Evolutionary conservation across 1,140 invertebrate genomes (phyloP), one percentile per base, ranked within the genome.

Genomic region (Drosophila elegans): DNA sequence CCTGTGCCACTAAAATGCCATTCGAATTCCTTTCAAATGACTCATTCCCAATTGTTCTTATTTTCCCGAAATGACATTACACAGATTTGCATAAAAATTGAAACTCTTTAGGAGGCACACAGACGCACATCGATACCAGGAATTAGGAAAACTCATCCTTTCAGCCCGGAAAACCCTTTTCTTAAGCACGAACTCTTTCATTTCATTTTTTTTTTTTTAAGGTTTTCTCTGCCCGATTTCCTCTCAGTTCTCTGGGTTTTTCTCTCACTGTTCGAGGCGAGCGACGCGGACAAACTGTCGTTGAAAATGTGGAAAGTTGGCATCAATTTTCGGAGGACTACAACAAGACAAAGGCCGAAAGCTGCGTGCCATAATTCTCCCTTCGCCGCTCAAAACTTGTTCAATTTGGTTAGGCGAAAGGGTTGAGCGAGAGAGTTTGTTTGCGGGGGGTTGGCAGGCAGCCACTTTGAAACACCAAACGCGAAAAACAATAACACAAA

Each of bases 311-410:
- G 84, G 78, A 89, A 89, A 89, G 74, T 84, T 82, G 84, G 36
- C 84, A 90, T 89, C 85, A 89, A 88, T 80, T 88, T 67, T 89
- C 77, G 84, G 88, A 71, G 68, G 84, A 71, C 51, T 78, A 74
- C 74, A 80, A 71, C 46, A 74, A 90, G 85, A 90, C 73, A 88
- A 83, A 89, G 68, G 76, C 84, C 68, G 79, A 89, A 89, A 89
- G 85, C 84, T 90, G 85, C 84, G 85, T 90, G 72, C 61, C 71
- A 77, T 63, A 72, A 83, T 72, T 82, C 44, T 76, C 69, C 42
- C 67, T 59, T 39, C 39, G 13, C 59, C 57, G 48, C 80, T 46
- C 80, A 74, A 80, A 88, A 82, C 84, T 88, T 83, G 84, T 88
- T 89, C 84, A 88, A 89, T 81, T 77, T 72, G 74, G 61, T 38